phyloP scores from a whole-genome alignment of 2,888 invertebrate genomes.

The Zygothrica quintamaculata region DNA sequence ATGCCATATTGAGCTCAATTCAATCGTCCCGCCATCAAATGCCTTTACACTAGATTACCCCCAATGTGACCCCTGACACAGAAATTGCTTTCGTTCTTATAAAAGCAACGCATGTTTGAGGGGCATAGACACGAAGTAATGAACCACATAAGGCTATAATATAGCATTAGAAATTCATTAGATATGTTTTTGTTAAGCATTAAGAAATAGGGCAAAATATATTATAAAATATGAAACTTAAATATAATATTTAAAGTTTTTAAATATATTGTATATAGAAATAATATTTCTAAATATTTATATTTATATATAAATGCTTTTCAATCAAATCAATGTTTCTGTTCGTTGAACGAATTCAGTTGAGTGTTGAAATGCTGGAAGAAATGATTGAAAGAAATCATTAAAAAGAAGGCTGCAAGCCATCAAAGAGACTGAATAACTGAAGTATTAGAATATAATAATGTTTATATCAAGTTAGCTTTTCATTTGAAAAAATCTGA shows the following conservation, averaged over 20 bases:
- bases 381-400: slow-evolving; percentile 56
- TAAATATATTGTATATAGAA: too few relatives aligned
- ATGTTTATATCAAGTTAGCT: slow-evolving; percentile 33
- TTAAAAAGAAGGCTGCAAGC: slow-evolving; percentile 40
- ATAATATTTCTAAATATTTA: too few relatives aligned
- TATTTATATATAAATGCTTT: too few relatives aligned
- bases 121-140: background rate
- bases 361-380: too few relatives aligned
- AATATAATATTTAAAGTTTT: too few relatives aligned
- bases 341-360: too few relatives aligned
- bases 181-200: too few relatives aligned
- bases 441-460: slow-evolving; percentile 55
- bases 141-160: background rate
- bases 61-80: slow-evolving; percentile 6
- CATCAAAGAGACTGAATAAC: slow-evolving; percentile 33
- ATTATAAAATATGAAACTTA: too few relatives aligned
- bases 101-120: background rate
- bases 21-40: slow-evolving; percentile 43
- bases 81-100: slow-evolving; percentile 1
- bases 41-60: slow-evolving; percentile 69
- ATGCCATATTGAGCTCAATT: slow-evolving; percentile 36
- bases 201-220: too few relatives aligned
- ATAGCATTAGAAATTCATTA: too few relatives aligned
- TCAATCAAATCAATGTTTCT: too few relatives aligned
- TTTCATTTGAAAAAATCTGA: slow-evolving; percentile 3